Percentiles rank a stretch among this genome's conserved stretches.
Conservation (phyloP, 1,140 invertebrate species). For the Spodoptera litura region DNA sequence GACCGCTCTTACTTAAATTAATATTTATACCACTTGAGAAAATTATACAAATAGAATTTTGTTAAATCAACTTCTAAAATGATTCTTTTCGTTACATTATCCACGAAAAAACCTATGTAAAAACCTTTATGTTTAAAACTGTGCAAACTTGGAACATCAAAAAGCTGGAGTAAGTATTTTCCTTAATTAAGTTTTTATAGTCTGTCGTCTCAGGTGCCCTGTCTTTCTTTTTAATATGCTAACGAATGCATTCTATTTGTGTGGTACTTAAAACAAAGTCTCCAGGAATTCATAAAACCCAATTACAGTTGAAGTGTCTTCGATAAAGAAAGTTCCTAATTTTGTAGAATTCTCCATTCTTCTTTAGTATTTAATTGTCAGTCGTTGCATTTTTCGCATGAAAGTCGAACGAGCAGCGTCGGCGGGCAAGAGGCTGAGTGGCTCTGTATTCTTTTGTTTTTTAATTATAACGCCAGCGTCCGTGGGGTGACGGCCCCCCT, state of each 20-base stretch:
- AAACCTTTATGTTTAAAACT: too few species aligned
- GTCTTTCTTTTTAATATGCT: conserved; percentile 5
- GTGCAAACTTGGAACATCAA: too few species aligned
- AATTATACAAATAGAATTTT: conserved; percentile 17
- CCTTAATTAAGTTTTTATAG: neutral
- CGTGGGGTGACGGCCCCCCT: conserved; percentile 70
- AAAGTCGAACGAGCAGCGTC: conserved; percentile 65
- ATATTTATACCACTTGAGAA: conserved; percentile 32
- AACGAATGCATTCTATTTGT: conserved; percentile 23
- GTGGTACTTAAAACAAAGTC: conserved; percentile 5
- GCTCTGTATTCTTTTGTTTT: conserved; percentile 85
- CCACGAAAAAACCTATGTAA: too few species aligned
- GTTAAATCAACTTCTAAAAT: neutral
- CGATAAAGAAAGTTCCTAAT: conserved; percentile 48
- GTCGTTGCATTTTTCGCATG: conserved; percentile 69
- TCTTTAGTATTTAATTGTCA: conserved; percentile 59
- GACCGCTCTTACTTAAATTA: conserved; percentile 45
- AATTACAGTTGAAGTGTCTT: conserved; percentile 32
- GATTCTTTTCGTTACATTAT: neutral
- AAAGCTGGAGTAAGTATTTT: too few species aligned
- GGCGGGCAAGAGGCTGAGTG: conserved; percentile 81
- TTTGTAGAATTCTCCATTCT: conserved; percentile 47
- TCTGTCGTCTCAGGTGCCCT: neutral
- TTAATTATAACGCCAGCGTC: conserved; percentile 83
- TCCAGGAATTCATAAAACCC: conserved; percentile 41